phyloP scores from a whole-genome alignment of 2,113 vertebrate species.

The Cheirogaleus medius region DNA sequence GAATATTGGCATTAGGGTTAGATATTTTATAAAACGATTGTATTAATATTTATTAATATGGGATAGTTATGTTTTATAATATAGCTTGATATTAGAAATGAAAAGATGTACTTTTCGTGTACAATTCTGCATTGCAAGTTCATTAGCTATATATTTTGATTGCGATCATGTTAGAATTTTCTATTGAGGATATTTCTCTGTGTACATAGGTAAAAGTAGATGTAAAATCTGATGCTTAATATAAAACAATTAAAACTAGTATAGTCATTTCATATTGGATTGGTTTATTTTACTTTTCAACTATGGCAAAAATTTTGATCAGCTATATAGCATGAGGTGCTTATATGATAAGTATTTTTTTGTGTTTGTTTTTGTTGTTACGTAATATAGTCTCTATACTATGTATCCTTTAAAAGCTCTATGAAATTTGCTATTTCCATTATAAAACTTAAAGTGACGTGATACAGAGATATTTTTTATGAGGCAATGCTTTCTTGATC shows the following conservation, averaged over 20 bases:
- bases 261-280: not conserved
- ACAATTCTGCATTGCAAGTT: constrained; percentile 5
- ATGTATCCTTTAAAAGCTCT: not conserved
- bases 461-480: not conserved
- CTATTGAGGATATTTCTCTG: not conserved
- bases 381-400: not conserved
- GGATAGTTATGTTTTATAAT: not conserved
- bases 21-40: constrained; percentile 23
- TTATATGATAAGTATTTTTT: not conserved
- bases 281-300: not conserved
- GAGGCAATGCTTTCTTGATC: not conserved
- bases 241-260: constrained; percentile 12
- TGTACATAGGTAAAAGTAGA: not conserved
- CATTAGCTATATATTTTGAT: constrained; percentile 7
- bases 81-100: not conserved
- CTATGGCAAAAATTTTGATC: constrained; percentile 7
- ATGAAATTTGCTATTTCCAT: constrained; percentile 22
- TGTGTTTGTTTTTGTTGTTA: constrained; percentile 7
- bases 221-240: constrained; percentile 40
- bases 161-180: constrained; percentile 2
- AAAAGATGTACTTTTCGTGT: constrained; percentile 19
- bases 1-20: constrained; percentile 9
- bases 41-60: constrained; percentile 43
- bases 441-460: not conserved
- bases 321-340: not conserved